A percentile compares a stretch with the other conserved stretches of the same genome.
These are phyloP conservation scores for Rallus limicola DNA, from an alignment of 2,113 vertebrate species.

Conservation along the genomic window DNA sequence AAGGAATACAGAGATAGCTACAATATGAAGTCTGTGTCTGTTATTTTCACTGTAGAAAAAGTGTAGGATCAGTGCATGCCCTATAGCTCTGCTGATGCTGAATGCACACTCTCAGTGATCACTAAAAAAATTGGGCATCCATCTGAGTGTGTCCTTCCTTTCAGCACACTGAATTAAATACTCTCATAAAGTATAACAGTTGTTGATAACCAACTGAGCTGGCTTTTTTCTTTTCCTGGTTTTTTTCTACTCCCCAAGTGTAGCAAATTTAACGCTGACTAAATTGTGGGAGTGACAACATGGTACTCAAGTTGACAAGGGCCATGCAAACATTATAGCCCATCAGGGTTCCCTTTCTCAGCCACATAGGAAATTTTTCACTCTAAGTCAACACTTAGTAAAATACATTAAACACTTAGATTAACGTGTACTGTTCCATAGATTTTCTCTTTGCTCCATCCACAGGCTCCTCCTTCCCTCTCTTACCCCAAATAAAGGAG, in stretches of 20 bases:
- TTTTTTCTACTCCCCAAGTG: fast-evolving
- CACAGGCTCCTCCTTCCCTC: background rate
- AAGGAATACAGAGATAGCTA: background rate
- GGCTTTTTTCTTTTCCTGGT: too few species aligned
- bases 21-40: background rate
- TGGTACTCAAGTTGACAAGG: background rate
- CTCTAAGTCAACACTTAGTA: background rate
- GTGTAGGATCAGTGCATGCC: background rate
- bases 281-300: background rate
- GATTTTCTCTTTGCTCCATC: background rate
- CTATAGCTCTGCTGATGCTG: background rate
- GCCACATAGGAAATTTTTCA: background rate
- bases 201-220: background rate
- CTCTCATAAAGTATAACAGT: background rate
- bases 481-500: background rate
- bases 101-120: background rate
- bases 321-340: background rate
- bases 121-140: background rate
- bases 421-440: background rate
- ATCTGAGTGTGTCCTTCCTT: background rate
- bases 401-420: background rate
- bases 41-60: background rate
- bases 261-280: background rate
- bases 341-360: background rate
- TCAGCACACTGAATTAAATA: background rate